Conservation (phyloP, 2,888 invertebrate genomes). For the Ophraella communa region DNA sequence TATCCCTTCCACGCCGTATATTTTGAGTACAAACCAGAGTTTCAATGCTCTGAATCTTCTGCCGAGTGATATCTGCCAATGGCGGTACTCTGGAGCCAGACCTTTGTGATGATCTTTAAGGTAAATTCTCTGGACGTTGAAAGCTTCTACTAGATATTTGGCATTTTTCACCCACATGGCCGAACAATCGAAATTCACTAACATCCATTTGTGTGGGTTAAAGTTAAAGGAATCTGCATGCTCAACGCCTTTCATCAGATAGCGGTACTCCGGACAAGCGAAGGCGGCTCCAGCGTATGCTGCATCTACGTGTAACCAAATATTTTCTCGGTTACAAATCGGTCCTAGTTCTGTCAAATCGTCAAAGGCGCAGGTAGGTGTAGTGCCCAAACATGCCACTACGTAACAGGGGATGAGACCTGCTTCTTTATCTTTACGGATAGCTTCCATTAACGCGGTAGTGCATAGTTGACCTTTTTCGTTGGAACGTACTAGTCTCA, state of each 20-base stretch:
- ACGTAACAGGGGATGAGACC: conserved; percentile 91
- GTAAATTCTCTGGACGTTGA: conserved; percentile 93
- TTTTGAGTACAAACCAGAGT: conserved; percentile 88
- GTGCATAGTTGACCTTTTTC: conserved; percentile 73
- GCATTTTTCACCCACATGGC: conserved; percentile 91
- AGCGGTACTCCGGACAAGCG: conserved; percentile 87
- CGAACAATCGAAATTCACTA: conserved; percentile 95
- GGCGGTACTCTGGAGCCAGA: conserved; percentile 70
- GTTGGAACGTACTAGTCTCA: conserved; percentile 75
- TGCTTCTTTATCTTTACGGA: conserved; percentile 76
- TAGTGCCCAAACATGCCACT: conserved; percentile 74
- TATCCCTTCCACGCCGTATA: conserved; percentile 82
- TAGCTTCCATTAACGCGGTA: conserved; percentile 70
- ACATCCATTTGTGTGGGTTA: conserved; percentile 95
- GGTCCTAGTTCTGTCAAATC: conserved; percentile 84
- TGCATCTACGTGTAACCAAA: conserved; percentile 97
- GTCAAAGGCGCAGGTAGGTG: conserved; percentile 87
- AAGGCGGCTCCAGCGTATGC: conserved; percentile 95
- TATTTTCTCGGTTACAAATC: conserved; percentile 73
- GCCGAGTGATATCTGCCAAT: conserved; percentile 90
- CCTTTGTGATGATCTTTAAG: conserved; percentile 76
- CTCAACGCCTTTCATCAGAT: conserved; percentile 69
- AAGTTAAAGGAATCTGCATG: conserved; percentile 90
- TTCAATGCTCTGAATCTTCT: conserved; percentile 89
- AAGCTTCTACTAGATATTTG: conserved; percentile 81